Conservation (phyloP, 2,888 invertebrate genomes). For the Agrotis puta region DNA sequence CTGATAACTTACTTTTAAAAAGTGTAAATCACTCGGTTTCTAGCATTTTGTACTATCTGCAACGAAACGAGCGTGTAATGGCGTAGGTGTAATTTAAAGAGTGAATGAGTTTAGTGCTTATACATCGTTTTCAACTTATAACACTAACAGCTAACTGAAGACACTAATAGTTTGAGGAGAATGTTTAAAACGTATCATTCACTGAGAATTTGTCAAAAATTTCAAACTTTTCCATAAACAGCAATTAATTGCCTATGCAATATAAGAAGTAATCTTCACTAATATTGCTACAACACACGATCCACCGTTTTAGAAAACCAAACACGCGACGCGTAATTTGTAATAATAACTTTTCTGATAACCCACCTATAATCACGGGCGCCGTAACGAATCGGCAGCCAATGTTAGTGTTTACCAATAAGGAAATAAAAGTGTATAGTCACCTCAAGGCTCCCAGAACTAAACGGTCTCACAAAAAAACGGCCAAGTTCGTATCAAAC, state of each 20-base stretch:
- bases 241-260: slow-evolving; percentile 30
- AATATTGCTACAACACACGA: slow-evolving; percentile 34
- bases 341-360: slow-evolving; percentile 53
- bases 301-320: slow-evolving; percentile 28
- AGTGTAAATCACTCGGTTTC: slow-evolving; percentile 16
- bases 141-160: slow-evolving; percentile 6
- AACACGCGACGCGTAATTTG: slow-evolving; percentile 46
- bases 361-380: slow-evolving; percentile 28
- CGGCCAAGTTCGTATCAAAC: slow-evolving; percentile 60
- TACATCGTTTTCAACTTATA: background rate
- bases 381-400: slow-evolving; percentile 67
- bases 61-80: background rate
- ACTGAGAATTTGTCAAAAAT: background rate
- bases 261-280: slow-evolving; percentile 36
- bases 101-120: slow-evolving; percentile 9
- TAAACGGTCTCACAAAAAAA: slow-evolving; percentile 71
- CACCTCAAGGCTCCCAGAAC: slow-evolving; percentile 78
- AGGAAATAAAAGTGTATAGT: slow-evolving; percentile 86
- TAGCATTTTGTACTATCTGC: slow-evolving; percentile 11
- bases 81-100: background rate
- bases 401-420: slow-evolving; percentile 72
- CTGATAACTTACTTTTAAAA: slow-evolving; percentile 44
- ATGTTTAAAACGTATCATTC: background rate
- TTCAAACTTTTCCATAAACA: background rate
- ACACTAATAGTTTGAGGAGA: slow-evolving; percentile 15